phyloP scores from a whole-genome alignment of 1,140 invertebrate genomes.

The Harpegnathos saltator region DNA sequence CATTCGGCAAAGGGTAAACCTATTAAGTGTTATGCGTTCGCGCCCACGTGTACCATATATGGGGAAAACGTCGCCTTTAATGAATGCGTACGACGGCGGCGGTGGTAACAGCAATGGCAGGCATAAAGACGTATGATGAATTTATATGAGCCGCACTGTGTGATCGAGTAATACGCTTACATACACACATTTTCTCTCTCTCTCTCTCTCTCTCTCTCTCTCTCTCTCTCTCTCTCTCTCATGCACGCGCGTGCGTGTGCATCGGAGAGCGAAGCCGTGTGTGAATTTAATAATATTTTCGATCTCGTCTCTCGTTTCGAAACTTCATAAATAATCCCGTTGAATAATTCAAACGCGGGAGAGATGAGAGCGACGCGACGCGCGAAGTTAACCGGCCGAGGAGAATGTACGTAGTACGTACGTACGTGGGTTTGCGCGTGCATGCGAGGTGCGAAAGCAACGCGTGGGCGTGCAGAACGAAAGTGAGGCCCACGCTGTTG shows the following conservation, averaged over 20 bases:
- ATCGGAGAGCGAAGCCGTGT: neutral
- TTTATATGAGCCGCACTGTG: slow-evolving; percentile 36
- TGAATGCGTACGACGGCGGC: neutral
- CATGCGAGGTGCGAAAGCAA: neutral
- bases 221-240: no score
- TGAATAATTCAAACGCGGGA: slow-evolving; percentile 56
- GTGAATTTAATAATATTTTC: slow-evolving; percentile 58
- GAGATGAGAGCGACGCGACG: neutral
- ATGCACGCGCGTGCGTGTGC: no score
- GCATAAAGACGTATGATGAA: slow-evolving; percentile 21
- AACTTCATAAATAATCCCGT: slow-evolving; percentile 67
- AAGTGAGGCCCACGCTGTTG: slow-evolving; percentile 45
- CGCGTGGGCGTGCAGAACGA: slow-evolving; percentile 60
- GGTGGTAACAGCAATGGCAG: no score
- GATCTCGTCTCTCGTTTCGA: neutral
- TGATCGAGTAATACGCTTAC: neutral
- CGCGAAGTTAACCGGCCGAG: slow-evolving; percentile 30
- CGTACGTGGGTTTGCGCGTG: neutral
- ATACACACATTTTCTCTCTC: no score
- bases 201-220: no score
- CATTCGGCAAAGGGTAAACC: slow-evolving; percentile 42
- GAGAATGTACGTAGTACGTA: neutral
- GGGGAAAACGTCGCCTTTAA: slow-evolving; percentile 30
- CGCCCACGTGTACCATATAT: neutral
- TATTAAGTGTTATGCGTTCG: slow-evolving; percentile 26